Percentiles rank a stretch among this genome's conserved stretches.
phyloP scores from a whole-genome alignment of 1,140 invertebrate genomes.

The Goniozus legneri region DNA sequence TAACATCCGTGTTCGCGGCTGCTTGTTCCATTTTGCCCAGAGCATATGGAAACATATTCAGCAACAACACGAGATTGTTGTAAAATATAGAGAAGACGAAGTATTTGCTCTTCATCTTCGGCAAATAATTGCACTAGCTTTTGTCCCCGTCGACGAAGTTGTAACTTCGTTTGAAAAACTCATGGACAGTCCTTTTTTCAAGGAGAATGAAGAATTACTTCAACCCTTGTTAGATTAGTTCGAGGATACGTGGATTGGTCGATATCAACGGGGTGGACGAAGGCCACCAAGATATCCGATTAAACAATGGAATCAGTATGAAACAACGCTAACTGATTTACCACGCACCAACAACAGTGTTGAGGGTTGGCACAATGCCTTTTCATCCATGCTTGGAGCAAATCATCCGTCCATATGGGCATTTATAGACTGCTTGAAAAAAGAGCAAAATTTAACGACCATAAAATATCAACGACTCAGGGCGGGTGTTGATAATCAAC shows the following conservation, averaged over 20 bases:
- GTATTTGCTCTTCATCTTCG: conserved; percentile 11
- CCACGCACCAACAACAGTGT: conserved; percentile 8
- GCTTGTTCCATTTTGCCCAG: conserved; percentile 16
- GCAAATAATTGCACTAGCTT: conserved; percentile 2
- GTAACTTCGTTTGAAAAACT: conserved; percentile 10
- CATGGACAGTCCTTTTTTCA: background rate
- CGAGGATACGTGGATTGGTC: conserved; percentile 15
- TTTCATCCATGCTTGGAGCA: background rate
- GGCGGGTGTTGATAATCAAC: background rate
- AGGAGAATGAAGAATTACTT: background rate
- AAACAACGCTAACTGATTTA: background rate
- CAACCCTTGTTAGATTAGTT: conserved; percentile 10
- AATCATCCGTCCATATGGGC: conserved; percentile 9
- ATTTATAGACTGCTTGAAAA: background rate
- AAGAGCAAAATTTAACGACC: conserved; percentile 3
- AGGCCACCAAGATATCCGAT: conserved; percentile 5
- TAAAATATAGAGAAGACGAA: conserved; percentile 6
- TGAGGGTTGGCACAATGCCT: conserved; percentile 13
- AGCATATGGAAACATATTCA: conserved; percentile 16
- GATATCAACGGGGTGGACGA: conserved; percentile 1
- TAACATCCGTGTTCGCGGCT: conserved; percentile 8
- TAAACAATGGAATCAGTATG: conserved; percentile 13
- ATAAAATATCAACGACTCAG: background rate
- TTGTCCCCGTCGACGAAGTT: conserved; percentile 8
- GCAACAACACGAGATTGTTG: background rate